Evolutionary conservation across 2,113 vertebrate species (phyloP).

Genomic region (Ibidorhyncha struthersii): DNA sequence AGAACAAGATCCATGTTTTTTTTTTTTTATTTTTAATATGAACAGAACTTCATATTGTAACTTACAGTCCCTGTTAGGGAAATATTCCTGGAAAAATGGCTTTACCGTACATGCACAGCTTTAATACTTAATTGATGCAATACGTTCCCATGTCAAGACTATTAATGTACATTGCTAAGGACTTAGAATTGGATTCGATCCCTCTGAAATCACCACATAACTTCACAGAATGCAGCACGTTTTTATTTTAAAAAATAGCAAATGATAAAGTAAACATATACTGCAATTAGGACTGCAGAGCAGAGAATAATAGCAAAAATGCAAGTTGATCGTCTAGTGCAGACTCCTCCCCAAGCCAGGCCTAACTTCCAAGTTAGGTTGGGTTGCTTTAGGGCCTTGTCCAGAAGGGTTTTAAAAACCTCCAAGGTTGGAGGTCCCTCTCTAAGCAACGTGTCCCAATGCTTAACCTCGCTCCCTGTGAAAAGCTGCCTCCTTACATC

Average conservation of each 20-base stretch:
- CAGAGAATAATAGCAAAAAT: not conserved
- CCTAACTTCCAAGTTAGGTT: not conserved
- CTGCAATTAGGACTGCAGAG: not conserved
- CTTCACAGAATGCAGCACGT: not conserved
- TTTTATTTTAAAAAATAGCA: not conserved
- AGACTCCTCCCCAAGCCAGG: not conserved
- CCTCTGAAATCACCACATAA: not conserved
- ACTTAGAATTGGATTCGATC: not conserved
- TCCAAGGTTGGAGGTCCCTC: not conserved
- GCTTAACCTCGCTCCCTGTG: not conserved
- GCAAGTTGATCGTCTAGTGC: not conserved
- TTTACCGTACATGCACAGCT: not conserved
- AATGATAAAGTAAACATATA: not conserved
- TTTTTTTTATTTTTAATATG: not conserved
- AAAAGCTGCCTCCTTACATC: not conserved
- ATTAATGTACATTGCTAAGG: not conserved
- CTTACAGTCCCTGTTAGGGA: not conserved
- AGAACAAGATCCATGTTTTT: not conserved
- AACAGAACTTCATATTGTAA: not conserved
- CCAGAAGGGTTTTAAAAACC: not conserved
- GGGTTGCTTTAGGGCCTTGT: not conserved
- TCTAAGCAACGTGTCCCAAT: not conserved
- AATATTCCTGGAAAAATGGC: not conserved
- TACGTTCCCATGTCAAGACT: not conserved
- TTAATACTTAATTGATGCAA: not conserved